Evolutionary conservation across 2,113 vertebrate genomes (phyloP), one percentile per base, ranked within the genome.

Genomic region (Xiphophorus maculatus): DNA sequence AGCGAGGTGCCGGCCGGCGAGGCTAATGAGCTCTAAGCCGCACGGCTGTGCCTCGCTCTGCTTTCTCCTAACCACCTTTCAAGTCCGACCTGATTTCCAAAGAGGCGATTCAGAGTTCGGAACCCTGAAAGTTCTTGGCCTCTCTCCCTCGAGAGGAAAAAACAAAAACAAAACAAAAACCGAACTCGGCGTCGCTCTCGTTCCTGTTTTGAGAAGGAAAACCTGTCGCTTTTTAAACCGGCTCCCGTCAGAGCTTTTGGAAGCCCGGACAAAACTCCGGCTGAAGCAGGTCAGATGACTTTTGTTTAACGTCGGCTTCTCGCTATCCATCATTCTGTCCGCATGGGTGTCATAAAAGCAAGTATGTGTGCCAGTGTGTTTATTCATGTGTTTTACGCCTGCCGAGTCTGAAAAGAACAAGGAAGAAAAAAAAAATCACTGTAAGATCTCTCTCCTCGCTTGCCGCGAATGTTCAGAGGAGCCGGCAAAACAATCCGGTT

Each of bases 11-110:
- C 92, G 65, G 84, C 64, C 80, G 94, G 90, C 87, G 90, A 94
- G 84, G 42, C 83, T 95, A 95, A 95, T 95, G 94, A 94, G 94
- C 94, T 93, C 93, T 94, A 94, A 94, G 93, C 93, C 93, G 91
- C 92, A 86, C 84, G 84, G 92, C 91, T 87, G 90, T 89, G 91
- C 86, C 81, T 87, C 89, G 83, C 76, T 29, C 82, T 79, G 82
- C 79, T 79, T 87, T 76, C 84, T 76, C 86, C 79, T 89, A 42
- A 66, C 85, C 89, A 90, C 74, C 84, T 93, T 92, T 91, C 88
- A 90, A 93, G 78, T 90, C 77, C 72, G 68, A 87, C 84, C 87
- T 90, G 89, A 90, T 92, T 93, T 83, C 81, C 79, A 90, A 37
- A 91, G 84, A 81, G 77, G 66, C 84, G 84, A 73, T 84, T 85